A percentile compares a stretch with the other conserved stretches of the same genome.
Conservation (phyloP, 2,888 invertebrate species). For the Smittia sp. region DNA sequence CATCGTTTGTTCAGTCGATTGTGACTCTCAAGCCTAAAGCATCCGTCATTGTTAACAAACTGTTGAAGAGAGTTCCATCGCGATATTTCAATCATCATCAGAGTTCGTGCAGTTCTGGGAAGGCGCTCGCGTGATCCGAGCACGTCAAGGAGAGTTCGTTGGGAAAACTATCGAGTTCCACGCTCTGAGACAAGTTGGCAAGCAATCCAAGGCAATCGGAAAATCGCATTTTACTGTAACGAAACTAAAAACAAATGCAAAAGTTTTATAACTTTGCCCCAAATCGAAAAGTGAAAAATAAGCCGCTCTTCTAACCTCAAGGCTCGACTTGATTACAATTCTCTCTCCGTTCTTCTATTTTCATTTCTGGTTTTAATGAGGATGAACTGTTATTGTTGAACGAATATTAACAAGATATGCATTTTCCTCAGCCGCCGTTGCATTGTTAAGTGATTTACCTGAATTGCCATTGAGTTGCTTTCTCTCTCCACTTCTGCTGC, state of each 20-base stretch:
- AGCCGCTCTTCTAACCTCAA: conserved; percentile 19
- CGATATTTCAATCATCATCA: background rate
- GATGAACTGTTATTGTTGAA: conserved; percentile 16
- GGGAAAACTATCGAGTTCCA: background rate
- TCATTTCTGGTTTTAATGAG: conserved; percentile 26
- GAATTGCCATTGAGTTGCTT: conserved; percentile 27
- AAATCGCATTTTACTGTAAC: background rate
- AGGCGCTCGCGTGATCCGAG: background rate
- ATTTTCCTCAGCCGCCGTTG: background rate
- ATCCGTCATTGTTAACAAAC: too few relatives aligned
- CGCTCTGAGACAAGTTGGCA: background rate
- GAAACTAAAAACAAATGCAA: background rate
- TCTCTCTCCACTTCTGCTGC: too few relatives aligned
- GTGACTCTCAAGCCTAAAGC: too few relatives aligned
- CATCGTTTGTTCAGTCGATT: too few relatives aligned
- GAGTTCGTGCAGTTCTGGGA: background rate
- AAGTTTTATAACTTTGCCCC: conserved; percentile 27
- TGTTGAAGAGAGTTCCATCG: background rate
- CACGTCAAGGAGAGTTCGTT: background rate
- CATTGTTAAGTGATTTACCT: conserved; percentile 35
- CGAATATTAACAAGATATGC: conserved; percentile 21
- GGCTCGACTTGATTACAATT: conserved; percentile 16
- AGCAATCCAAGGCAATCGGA: background rate
- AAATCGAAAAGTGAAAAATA: background rate
- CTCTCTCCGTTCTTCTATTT: background rate